Evolutionary conservation across 2,888 invertebrate species (phyloP).

Genomic region (Phoenoteleia sp.): DNA sequence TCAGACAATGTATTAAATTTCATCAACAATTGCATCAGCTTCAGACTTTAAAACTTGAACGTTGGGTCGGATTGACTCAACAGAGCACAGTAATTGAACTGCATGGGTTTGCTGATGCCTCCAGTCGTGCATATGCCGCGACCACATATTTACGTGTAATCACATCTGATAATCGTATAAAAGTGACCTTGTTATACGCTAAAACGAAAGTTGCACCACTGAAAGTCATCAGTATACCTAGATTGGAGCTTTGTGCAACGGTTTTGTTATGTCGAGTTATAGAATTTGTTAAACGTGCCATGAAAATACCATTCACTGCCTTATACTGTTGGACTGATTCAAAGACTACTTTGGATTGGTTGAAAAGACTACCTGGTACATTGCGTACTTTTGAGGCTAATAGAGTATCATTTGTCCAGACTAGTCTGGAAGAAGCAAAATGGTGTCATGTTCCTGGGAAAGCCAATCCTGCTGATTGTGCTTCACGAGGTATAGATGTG

Average conservation of each 20-base stretch:
- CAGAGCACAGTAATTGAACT: not conserved
- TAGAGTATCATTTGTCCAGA: conserved; percentile 15
- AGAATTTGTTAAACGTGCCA: not conserved
- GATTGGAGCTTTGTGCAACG: not conserved
- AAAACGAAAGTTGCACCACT: conserved; percentile 9
- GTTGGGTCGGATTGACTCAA: too few species aligned
- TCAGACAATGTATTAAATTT: not conserved
- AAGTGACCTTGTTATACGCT: not conserved
- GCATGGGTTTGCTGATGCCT: not conserved
- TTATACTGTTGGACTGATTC: conserved; percentile 17
- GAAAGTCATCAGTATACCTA: not conserved
- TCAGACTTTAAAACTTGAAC: too few species aligned
- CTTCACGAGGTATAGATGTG: too few species aligned
- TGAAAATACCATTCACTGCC: not conserved
- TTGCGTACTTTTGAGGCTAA: conserved; percentile 2
- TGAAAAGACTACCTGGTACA: not conserved
- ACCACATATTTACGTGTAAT: too few species aligned
- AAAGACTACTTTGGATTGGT: not conserved
- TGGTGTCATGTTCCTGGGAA: conserved; percentile 4
- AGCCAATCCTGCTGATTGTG: too few species aligned
- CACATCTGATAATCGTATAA: too few species aligned
- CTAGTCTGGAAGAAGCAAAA: not conserved
- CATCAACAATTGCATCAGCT: too few species aligned
- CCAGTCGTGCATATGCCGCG: too few species aligned
- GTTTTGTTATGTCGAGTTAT: not conserved